A percentile compares a stretch with the other conserved stretches of the same genome.
phyloP scores from a whole-genome alignment of 2,888 invertebrate genomes.

The Pseudococcus jackbeardsleyi region DNA sequence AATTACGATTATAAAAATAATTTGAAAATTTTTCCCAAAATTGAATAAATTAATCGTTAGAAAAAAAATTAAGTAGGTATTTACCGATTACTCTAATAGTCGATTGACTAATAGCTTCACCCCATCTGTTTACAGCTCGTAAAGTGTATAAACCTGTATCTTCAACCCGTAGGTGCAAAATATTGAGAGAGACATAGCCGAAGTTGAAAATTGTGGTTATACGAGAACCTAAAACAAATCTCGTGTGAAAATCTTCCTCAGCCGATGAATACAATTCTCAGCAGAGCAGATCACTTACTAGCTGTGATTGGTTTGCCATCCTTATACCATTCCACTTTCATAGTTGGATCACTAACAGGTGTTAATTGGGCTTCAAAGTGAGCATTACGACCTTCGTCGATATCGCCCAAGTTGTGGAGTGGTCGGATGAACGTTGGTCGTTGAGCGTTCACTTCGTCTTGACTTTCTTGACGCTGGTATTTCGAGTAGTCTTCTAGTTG shows the following conservation, averaged over 20 bases:
- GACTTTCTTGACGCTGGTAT: conserved; percentile 86
- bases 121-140: conserved; percentile 90
- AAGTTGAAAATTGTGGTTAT: conserved; percentile 98
- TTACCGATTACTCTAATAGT: conserved; percentile 79
- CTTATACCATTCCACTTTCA: conserved; percentile 96
- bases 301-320: conserved; percentile 95
- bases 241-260: background rate
- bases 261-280: background rate
- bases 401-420: conserved; percentile 86
- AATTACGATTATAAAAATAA: conserved; percentile 10
- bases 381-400: conserved; percentile 91
- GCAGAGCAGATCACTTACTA: conserved; percentile 73
- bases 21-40: background rate
- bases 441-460: conserved; percentile 85
- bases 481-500: conserved; percentile 91
- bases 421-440: conserved; percentile 90
- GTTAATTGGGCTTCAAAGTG: conserved; percentile 94
- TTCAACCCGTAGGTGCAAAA: conserved; percentile 98
- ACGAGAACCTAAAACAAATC: conserved; percentile 78
- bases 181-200: conserved; percentile 98
- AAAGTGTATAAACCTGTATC: conserved; percentile 96
- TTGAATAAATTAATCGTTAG: background rate
- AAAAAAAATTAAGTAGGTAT: conserved; percentile 56
- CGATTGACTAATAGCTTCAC: conserved; percentile 90
- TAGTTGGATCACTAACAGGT: conserved; percentile 92